These are phyloP conservation scores for honey bee (Apis mellifera) DNA, from an alignment of 1,140 invertebrate species.

Conservation along the genomic window DNA sequence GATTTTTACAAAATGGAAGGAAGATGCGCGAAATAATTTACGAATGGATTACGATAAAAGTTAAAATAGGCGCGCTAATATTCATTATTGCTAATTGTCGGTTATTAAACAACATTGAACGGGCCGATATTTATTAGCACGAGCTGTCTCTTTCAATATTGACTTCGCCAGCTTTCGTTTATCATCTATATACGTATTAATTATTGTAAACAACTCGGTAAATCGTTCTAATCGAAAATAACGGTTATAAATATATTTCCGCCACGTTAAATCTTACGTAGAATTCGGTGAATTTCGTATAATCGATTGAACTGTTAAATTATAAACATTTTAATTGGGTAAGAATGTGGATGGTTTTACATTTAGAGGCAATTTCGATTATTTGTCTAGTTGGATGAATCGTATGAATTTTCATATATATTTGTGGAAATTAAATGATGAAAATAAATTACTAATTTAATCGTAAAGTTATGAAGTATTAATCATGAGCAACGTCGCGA, in stretches of 20 bases:
- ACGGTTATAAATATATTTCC: constrained; percentile 30
- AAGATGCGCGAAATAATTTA: constrained; percentile 46
- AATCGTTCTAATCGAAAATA: constrained; percentile 58
- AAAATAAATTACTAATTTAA: no score
- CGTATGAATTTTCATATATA: no score
- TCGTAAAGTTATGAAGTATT: no score
- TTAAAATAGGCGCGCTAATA: constrained; percentile 38
- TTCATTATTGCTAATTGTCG: constrained; percentile 56
- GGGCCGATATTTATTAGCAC: constrained; percentile 38
- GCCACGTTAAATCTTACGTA: background rate
- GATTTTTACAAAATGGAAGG: background rate
- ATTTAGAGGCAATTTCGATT: background rate
- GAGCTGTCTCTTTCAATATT: constrained; percentile 25
- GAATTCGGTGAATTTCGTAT: background rate
- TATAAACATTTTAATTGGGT: background rate
- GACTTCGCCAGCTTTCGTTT: constrained; percentile 19
- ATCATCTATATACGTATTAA: constrained; percentile 37
- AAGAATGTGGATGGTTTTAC: background rate
- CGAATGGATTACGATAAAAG: constrained; percentile 61
- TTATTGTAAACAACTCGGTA: constrained; percentile 56
- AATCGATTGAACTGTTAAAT: background rate
- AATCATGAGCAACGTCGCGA: no score
- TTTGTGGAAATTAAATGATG: no score
- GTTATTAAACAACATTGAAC: constrained; percentile 52
- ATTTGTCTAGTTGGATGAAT: background rate